These are phyloP conservation scores for Tipula vernalis DNA, from an alignment of 2,888 invertebrate species.

Conservation along the genomic window DNA sequence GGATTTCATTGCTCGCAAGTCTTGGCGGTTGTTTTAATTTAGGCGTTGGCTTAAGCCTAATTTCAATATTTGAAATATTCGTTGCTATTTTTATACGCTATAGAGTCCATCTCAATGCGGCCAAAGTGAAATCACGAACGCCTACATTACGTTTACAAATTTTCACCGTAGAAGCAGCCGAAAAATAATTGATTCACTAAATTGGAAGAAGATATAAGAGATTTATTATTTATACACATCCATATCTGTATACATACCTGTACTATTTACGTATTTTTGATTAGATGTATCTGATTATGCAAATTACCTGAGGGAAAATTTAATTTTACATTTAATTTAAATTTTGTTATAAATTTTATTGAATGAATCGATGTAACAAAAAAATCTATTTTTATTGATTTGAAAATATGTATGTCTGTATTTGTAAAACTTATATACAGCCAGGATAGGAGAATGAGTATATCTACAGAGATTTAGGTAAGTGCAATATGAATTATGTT, in stretches of 20 bases:
- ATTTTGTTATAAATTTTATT: background rate
- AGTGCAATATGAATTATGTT: no score
- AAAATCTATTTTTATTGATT: background rate
- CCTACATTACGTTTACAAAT: background rate
- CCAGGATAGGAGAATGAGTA: background rate
- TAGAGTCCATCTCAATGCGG: background rate
- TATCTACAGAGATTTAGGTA: background rate
- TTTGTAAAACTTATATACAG: background rate
- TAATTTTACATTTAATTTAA: background rate
- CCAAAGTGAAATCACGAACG: background rate
- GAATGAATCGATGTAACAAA: background rate
- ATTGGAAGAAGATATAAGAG: background rate
- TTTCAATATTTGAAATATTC: conserved; percentile 32
- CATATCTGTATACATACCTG: background rate
- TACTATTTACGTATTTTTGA: background rate
- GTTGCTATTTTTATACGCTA: conserved; percentile 29
- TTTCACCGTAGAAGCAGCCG: background rate
- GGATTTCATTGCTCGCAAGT: conserved; percentile 29
- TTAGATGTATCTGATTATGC: background rate
- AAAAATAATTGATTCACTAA: background rate
- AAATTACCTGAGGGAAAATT: background rate
- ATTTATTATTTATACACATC: background rate
- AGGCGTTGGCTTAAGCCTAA: conserved; percentile 31
- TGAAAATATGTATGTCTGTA: background rate
- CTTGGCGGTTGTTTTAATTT: conserved; percentile 34